These are phyloP conservation scores for Heliconius erato DNA, from an alignment of 2,888 invertebrate species.

Conservation along the genomic window DNA sequence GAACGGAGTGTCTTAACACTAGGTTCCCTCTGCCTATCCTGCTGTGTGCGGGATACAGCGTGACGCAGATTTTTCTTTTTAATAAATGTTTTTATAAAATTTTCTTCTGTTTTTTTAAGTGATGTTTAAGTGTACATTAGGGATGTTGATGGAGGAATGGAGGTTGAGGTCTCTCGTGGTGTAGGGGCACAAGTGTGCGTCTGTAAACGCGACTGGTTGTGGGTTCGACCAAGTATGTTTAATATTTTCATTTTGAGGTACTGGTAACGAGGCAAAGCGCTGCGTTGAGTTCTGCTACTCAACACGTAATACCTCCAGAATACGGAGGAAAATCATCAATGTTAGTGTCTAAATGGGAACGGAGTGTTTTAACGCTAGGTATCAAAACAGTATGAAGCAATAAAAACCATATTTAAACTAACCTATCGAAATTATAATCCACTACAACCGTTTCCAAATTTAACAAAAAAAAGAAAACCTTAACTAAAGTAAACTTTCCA, in stretches of 20 bases:
- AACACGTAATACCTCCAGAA: neutral
- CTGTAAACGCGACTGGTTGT: neutral
- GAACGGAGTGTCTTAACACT: too few species aligned
- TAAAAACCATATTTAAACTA: neutral
- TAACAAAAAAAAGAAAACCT: neutral
- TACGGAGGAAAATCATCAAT: neutral
- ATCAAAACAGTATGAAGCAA: too few species aligned
- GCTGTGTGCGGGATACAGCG: too few species aligned
- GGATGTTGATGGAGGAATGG: too few species aligned
- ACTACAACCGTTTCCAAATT: neutral
- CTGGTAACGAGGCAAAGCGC: neutral
- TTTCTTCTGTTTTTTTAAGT: neutral
- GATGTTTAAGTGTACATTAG: neutral
- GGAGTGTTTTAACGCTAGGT: too few species aligned
- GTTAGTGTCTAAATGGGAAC: neutral
- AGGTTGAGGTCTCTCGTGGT: neutral
- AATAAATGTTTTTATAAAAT: too few species aligned
- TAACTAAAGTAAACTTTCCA: constrained; percentile 6
- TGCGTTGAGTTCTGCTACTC: neutral
- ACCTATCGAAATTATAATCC: neutral
- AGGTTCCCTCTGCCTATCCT: too few species aligned
- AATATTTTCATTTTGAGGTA: neutral
- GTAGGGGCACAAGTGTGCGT: neutral
- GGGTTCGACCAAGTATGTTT: neutral
- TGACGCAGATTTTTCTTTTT: too few species aligned